Base-by-base conservation (phyloP, 2,113 vertebrate species). In the Bos indicus region DNA sequence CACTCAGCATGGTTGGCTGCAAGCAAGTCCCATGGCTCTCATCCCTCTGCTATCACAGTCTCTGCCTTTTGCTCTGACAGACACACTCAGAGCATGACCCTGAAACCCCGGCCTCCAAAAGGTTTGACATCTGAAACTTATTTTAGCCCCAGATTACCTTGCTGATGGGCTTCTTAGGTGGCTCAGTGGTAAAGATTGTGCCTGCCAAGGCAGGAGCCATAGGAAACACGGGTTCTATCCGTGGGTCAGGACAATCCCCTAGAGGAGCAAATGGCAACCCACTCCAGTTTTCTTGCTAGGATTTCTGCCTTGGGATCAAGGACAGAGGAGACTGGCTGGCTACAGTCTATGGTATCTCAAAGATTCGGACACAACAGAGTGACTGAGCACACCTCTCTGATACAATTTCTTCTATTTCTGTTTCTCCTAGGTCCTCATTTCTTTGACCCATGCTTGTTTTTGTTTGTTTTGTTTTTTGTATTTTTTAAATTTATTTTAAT, bases 371-470 rank as follows among this genome's bases (percentile, higher is more conserved):
- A 77, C 15, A 14, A 77, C 1, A 2, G 23, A 77, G 23, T 43
- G 23, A 26, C 71, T 43, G 5, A 77, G 12, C 36, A 43, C 6
- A 14, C 0, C 71, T 74, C 60, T 78, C 16, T 77, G 23, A 59
- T 15, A 48, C 33, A 19, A n/a, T 40, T 57, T 43, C 67, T 43
- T 17, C 30, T 3, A 5, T 51, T 48, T 30, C 26, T 33, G 16
- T n/a, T 46, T 48, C 43, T 48, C 60, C 7, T 1, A 2, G 0
- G 5, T n/a, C 33, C 15, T n/a, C 30, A 19, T 36, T 71, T 23
- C 3, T 21, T 43, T 12, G 23, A 19, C 43, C 5, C 1, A 36
- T 7, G 3, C 6, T 60, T 17, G 5, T 17, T 36, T 19, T n/a
- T 71, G 0, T n/a, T 64, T 67, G 7, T 33, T 19, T n/a, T 17